A percentile compares a stretch with the other conserved stretches of the same genome.
phyloP scores from a whole-genome alignment of 2,113 vertebrate species.

The Colossoma macropomum region DNA sequence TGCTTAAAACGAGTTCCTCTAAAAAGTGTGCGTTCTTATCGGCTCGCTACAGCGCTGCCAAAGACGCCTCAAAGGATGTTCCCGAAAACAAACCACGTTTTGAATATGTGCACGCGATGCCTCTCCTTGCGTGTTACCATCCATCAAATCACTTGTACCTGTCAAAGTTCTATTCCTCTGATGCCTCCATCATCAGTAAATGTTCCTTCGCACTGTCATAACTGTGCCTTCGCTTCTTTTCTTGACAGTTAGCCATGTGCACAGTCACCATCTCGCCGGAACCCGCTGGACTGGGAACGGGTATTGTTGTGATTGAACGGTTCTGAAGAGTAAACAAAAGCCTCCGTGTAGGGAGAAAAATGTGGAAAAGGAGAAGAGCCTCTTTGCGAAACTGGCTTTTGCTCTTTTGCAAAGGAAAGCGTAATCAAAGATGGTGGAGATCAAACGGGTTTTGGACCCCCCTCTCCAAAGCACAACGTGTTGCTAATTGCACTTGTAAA shows the following conservation, averaged over 20 bases:
- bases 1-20: slow-evolving; percentile 9
- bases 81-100: slow-evolving; percentile 29
- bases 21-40: slow-evolving; percentile 42
- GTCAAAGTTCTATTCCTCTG: slow-evolving; percentile 27
- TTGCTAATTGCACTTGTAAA: slow-evolving; percentile 39
- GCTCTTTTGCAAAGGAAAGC: slow-evolving; percentile 21
- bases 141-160: slow-evolving; percentile 53
- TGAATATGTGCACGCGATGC: slow-evolving; percentile 32
- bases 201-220: slow-evolving; percentile 38
- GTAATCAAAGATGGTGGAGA: slow-evolving; percentile 17
- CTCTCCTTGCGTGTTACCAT: slow-evolving; percentile 37
- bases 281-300: slow-evolving; percentile 5
- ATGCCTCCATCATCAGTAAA: slow-evolving; percentile 44
- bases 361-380: not conserved
- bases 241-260: slow-evolving; percentile 40
- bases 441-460: not conserved
- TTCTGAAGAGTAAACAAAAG: slow-evolving; percentile 43
- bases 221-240: not conserved
- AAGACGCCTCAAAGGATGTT: slow-evolving; percentile 36
- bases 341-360: not conserved
- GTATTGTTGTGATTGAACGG: slow-evolving; percentile 27
- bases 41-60: slow-evolving; percentile 14
- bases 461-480: not conserved
- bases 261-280: slow-evolving; percentile 26
- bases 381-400: slow-evolving; percentile 1